Conservation (phyloP, 2,113 vertebrate species). For the Arenaria interpres region DNA sequence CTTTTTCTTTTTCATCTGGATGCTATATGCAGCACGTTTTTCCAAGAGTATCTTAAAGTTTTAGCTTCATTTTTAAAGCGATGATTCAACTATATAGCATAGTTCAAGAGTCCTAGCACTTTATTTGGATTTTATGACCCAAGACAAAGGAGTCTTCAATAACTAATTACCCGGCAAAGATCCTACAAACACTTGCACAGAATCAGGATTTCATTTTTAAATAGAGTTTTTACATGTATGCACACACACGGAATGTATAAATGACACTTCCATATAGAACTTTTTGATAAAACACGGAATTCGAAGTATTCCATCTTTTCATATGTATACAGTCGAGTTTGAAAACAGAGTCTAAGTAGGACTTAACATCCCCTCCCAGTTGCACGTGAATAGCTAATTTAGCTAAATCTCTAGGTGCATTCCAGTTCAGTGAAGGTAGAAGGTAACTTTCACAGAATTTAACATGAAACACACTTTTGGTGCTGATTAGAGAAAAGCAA, state of each 20-base stretch:
- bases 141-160: not conserved
- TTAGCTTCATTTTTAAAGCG: not conserved
- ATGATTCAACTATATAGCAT: not conserved
- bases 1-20: not conserved
- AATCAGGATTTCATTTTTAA: not conserved
- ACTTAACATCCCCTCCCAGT: rapidly evolving
- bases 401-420: not conserved
- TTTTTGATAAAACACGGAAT: not conserved
- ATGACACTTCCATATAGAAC: not conserved
- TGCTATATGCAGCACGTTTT: not conserved
- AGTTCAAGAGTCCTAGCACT: not conserved
- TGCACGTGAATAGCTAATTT: rapidly evolving
- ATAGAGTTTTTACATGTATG: not conserved
- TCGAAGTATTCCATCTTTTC: not conserved
- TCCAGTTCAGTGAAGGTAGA: not conserved
- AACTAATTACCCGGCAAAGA: not conserved
- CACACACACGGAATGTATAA: not conserved
- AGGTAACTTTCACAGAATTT: not conserved
- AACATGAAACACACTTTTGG: not conserved
- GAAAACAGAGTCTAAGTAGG: not conserved
- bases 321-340: not conserved
- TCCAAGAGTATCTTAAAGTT: not conserved
- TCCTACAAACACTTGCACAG: not conserved
- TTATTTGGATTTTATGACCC: not conserved
- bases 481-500: not conserved